Evolutionary conservation across 2,113 vertebrate genomes (phyloP), one percentile per base, ranked within the genome.

Genomic region (Bagarius yarrelli): DNA sequence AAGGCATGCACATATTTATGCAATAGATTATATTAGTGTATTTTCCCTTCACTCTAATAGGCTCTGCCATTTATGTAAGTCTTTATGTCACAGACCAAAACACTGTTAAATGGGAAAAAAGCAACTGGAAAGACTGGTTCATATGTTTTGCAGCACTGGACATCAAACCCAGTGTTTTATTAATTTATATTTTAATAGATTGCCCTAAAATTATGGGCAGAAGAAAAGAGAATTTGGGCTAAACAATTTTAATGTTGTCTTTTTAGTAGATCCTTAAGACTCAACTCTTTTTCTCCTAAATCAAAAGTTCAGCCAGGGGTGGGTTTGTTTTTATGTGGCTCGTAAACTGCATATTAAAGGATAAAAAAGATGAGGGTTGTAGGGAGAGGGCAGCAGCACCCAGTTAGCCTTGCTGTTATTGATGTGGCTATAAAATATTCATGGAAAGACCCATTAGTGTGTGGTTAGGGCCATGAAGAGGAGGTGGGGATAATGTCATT

Each of bases 291-390:
- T 87, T 56, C 82, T 80, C 72, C 64, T 86, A 87, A 88, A 86
- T 85, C 81, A 84, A 83, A 88, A 85, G 82, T 86, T 86, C 87
- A 84, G 72, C 82, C 85, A 85, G 77, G 83, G 86, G 85, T 84
- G 76, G 81, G 83, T 87, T 86, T 84, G 83, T 86, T 85, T 87
- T 87, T 84, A 88, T 88, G 85, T 84, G 88, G 82, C 86, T 87
- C 83, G 59, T 88, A 87, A 87, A 88, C 83, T 82, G 81, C 78
- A 86, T 85, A 87, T 88, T 88, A 86, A 87, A 87, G 83, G 80
- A 85, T 79, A 83, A 85, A 84, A 83, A 87, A 86, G 81, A 84
- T 76, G 77, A 85, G 76, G 57, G 67, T 60, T 78, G 73, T 73
- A 50, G 53, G 66, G 78, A 84, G 83, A 83, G 81, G 75, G 76